phyloP scores from a whole-genome alignment of 2,888 invertebrate species.

The Silvanus unidentatus region DNA sequence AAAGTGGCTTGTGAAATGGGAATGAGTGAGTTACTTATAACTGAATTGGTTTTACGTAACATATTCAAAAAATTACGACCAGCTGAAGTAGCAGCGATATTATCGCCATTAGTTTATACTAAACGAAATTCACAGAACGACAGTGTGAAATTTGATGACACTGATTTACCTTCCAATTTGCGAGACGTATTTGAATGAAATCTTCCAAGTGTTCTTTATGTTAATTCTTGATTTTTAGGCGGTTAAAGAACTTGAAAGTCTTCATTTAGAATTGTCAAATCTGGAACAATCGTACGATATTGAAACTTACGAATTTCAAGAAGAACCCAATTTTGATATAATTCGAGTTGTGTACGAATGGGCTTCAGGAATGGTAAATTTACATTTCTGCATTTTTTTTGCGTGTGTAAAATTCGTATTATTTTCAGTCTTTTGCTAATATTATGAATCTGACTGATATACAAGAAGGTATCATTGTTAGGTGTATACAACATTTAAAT shows the following conservation, averaged over 20 bases:
- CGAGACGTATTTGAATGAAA: conserved; percentile 45
- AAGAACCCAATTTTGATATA: conserved; percentile 82
- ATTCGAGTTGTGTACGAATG: conserved; percentile 93
- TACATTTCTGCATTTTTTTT: neutral
- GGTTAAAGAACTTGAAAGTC: conserved; percentile 62
- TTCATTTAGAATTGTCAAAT: conserved; percentile 61
- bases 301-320: conserved; percentile 48
- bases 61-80: conserved; percentile 79
- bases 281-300: conserved; percentile 63
- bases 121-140: too few relatives aligned
- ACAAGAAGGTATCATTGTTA: conserved; percentile 96
- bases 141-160: conserved; percentile 11
- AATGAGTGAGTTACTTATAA: conserved; percentile 84
- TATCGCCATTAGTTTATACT: conserved; percentile 87
- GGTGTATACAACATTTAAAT: conserved; percentile 93
- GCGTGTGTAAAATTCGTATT: neutral
- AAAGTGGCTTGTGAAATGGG: conserved; percentile 83
- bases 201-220: neutral
- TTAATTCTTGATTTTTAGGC: conserved; percentile 48
- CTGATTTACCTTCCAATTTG: conserved; percentile 52
- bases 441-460: conserved; percentile 90
- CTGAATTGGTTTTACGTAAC: conserved; percentile 88
- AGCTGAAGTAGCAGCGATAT: conserved; percentile 87
- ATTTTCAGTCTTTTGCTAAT: conserved; percentile 83
- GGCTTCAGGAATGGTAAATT: conserved; percentile 80